Base-by-base conservation (phyloP, 2,113 vertebrate species). In the Amazona vittata region DNA sequence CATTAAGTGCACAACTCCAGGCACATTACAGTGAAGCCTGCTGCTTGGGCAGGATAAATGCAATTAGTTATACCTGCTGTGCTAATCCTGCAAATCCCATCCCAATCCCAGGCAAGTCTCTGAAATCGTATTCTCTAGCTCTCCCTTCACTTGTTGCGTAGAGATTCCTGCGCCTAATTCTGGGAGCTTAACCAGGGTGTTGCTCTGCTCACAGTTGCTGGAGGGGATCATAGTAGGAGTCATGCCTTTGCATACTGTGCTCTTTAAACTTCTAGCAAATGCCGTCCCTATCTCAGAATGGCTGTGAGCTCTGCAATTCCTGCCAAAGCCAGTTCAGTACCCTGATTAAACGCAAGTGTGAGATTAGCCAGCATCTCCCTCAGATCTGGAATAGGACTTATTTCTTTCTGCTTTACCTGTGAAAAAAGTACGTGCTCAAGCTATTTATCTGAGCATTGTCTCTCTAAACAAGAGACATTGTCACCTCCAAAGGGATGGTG, bases 41-140 rank as follows among this genome's bases (percentile, higher is more conserved):
- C 95, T 96, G 93, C 88, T 90, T 88, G 81, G 80, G 85, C 82
- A 96, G 82, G 83, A 57, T 86, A 94, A 96, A 90, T 9, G 13
- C 85, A 79, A 63, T 97, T 97, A 96, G 94, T 91, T 96, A 84
- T 86, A 85, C 55, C 75, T 95, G 90, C 90, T 84, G 85, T 96
- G 89, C 44, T 96, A 96, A 97, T 95, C 95, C 88, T 59, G 7
- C 82, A 94, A 97, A 93, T 90, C 89, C 92, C 77, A 52, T 89
- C 76, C 85, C 44, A 91, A 52, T 89, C 76, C 85, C 44, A 91
- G 86, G 62, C 71, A 90, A 82, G 89, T 90, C 93, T 89, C n/a
- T 86, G 94, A 91, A 95, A 95, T 74, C 88, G 50, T 90, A 90
- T 85, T 96, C 89, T 91, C 69, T 12, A 84, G 60, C 86, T 76